Evolutionary conservation across 2,113 vertebrate species (phyloP).

Genomic region (Megalops atlanticus): DNA sequence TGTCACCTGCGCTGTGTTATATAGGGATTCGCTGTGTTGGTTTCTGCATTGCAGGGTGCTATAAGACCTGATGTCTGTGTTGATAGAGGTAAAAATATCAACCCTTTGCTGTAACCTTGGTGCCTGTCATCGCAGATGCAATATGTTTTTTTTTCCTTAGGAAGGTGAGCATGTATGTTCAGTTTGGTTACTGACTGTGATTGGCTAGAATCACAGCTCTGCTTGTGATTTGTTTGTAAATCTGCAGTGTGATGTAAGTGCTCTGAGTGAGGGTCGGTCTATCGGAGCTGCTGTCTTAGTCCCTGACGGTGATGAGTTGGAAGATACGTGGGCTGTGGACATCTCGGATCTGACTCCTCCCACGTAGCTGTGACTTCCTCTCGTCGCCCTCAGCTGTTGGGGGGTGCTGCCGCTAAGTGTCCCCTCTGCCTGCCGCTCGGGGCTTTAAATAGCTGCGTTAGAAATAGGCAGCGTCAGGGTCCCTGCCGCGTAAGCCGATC

Average conservation of each 20-base stretch:
- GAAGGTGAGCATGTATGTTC: no score
- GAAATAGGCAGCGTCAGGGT: constrained; percentile 71
- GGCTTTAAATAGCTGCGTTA: constrained; percentile 69
- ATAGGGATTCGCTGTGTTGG: no score
- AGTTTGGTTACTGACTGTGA: no score
- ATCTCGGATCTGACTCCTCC: constrained; percentile 29
- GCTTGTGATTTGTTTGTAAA: no score
- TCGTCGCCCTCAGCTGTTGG: constrained; percentile 39
- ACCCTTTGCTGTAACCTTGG: not conserved
- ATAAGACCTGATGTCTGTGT: not conserved
- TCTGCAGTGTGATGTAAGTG: no score
- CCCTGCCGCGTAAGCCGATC: constrained; percentile 47
- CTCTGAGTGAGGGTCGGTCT: no score
- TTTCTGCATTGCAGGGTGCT: not conserved
- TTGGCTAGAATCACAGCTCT: no score
- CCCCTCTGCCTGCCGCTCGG: constrained; percentile 52
- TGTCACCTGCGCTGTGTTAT: not conserved
- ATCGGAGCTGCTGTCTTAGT: not conserved
- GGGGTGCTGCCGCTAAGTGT: constrained; percentile 39
- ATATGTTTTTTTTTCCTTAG: no score
- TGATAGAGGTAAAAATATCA: not conserved
- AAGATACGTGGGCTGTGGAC: constrained; percentile 7
- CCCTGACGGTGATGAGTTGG: not conserved
- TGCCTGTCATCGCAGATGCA: not conserved
- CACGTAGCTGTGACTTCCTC: constrained; percentile 16